phyloP scores from a whole-genome alignment of 2,888 invertebrate genomes.

The Scotopteryx bipunctaria region DNA sequence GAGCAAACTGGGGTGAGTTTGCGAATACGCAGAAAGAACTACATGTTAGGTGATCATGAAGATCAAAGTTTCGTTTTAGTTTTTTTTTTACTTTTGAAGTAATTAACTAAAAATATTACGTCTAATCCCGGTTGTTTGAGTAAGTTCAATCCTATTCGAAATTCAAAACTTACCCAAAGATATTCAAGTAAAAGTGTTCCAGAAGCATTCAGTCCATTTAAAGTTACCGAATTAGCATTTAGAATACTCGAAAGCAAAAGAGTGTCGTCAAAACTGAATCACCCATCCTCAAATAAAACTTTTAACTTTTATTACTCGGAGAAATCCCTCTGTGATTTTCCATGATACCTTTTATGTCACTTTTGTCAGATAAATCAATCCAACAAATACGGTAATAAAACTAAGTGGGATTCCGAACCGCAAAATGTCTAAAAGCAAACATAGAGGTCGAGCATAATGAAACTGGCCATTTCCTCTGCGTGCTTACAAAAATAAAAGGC shows the following conservation, averaged over 20 bases:
- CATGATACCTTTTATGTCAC: slow-evolving; percentile 7
- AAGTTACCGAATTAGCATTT: slow-evolving; percentile 55
- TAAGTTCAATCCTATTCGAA: slow-evolving; percentile 7
- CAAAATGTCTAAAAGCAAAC: slow-evolving; percentile 31
- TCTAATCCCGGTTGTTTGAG: not conserved
- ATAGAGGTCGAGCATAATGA: slow-evolving; percentile 51
- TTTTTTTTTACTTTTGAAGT: not conserved
- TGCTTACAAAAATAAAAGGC: slow-evolving; percentile 61
- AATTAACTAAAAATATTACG: not conserved
- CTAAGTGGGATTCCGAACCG: slow-evolving; percentile 44
- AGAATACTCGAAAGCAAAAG: slow-evolving; percentile 51
- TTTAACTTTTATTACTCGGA: slow-evolving; percentile 31
- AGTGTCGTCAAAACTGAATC: slow-evolving; percentile 42
- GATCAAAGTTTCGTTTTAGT: not conserved
- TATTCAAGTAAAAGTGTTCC: slow-evolving; percentile 23
- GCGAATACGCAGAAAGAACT: too few species aligned
- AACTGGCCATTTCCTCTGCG: slow-evolving; percentile 59
- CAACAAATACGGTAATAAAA: slow-evolving; percentile 33
- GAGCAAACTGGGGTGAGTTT: too few species aligned
- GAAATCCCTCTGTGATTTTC: slow-evolving; percentile 7
- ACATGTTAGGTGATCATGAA: too few species aligned
- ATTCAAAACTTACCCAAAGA: slow-evolving; percentile 24
- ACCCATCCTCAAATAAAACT: slow-evolving; percentile 35
- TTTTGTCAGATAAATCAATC: slow-evolving; percentile 27
- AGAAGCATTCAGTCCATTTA: slow-evolving; percentile 30